A percentile compares a stretch with the other conserved stretches of the same genome.
Conservation (phyloP, 2,113 vertebrate genomes). For the Ramphastos sulfuratus region DNA sequence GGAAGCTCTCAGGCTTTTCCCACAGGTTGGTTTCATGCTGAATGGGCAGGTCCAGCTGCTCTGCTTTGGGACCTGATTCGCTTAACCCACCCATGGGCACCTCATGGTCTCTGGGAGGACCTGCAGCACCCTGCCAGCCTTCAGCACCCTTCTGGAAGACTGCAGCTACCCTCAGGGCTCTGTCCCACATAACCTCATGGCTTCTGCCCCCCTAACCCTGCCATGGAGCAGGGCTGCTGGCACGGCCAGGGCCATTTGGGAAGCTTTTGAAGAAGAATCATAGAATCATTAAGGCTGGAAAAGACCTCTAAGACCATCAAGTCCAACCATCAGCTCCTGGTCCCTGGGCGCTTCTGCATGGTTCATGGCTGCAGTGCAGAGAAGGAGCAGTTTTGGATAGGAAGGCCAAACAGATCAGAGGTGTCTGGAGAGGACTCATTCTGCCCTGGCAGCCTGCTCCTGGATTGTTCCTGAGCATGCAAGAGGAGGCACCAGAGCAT, state of each 20-base stretch:
- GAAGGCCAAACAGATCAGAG: background rate
- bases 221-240: background rate
- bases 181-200: background rate
- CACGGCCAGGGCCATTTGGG: background rate
- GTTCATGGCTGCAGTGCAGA: background rate
- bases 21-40: background rate
- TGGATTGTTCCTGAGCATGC: background rate
- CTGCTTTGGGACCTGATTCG: background rate
- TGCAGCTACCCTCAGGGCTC: background rate
- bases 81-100: background rate
- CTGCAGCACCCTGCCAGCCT: background rate
- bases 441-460: background rate
- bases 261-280: background rate
- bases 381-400: background rate
- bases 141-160: background rate
- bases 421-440: background rate
- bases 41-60: background rate
- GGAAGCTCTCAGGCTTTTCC: background rate
- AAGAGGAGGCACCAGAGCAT: background rate
- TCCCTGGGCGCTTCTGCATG: background rate
- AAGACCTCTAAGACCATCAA: too few species aligned
- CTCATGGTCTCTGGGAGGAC: background rate
- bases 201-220: background rate
- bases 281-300: too few species aligned
- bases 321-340: background rate